phyloP scores from a whole-genome alignment of 2,888 invertebrate genomes.

The Ceratothoa steindachneri region DNA sequence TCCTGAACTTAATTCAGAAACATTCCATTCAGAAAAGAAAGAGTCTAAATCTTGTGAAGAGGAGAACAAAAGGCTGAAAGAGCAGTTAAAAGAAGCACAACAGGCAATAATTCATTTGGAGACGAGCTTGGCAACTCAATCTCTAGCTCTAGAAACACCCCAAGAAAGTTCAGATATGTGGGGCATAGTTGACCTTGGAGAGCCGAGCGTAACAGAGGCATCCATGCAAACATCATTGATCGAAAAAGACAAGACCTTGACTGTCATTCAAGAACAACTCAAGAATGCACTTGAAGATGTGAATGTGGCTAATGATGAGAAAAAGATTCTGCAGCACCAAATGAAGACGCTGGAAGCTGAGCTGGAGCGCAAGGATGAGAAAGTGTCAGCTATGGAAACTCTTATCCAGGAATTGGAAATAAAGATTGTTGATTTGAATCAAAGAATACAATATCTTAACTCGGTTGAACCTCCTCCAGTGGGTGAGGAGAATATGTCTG shows the following conservation, averaged over 20 bases:
- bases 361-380: slow-evolving; percentile 13
- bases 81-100: slow-evolving; percentile 71
- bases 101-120: slow-evolving; percentile 78
- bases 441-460: not conserved
- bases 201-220: not conserved
- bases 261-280: slow-evolving; percentile 41
- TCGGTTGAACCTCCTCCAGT: too few relatives aligned
- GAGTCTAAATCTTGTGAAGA: slow-evolving; percentile 53
- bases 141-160: not conserved
- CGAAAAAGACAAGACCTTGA: slow-evolving; percentile 39
- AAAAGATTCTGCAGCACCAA: slow-evolving; percentile 32
- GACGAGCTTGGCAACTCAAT: slow-evolving; percentile 60
- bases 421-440: not conserved
- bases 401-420: not conserved
- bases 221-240: slow-evolving; percentile 31
- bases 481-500: too few relatives aligned
- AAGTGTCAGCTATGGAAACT: not conserved
- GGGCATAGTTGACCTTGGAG: slow-evolving; percentile 38
- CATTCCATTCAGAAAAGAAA: slow-evolving; percentile 48
- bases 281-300: slow-evolving; percentile 25
- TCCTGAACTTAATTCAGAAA: not conserved
- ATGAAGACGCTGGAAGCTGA: slow-evolving; percentile 17
- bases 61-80: slow-evolving; percentile 52
- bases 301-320: slow-evolving; percentile 28
- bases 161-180: slow-evolving; percentile 23